Conservation (phyloP, 2,797 vertebrate genomes). For the Corythornis leucogaster region DNA sequence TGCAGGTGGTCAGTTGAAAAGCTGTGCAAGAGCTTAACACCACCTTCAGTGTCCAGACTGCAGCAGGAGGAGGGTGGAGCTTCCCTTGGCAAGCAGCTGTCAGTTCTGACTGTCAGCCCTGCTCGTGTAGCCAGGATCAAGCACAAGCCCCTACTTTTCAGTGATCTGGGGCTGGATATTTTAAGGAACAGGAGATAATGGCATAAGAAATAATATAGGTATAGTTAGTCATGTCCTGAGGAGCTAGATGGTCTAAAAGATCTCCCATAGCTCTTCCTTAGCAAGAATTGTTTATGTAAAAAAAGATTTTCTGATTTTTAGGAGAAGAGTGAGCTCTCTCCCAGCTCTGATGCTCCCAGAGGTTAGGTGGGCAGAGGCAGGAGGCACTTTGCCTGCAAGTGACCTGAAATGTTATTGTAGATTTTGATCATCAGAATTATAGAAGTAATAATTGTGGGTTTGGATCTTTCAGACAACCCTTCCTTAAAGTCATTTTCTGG, state of each 20-base stretch:
- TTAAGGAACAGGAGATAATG: not conserved
- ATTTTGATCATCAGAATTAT: not conserved
- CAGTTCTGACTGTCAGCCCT: not conserved
- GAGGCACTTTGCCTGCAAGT: not conserved
- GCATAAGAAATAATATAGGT: not conserved
- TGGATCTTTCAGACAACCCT: not conserved
- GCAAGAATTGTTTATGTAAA: not conserved
- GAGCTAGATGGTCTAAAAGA: not conserved
- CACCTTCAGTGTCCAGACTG: not conserved
- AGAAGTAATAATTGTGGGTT: not conserved
- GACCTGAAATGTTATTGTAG: not conserved
- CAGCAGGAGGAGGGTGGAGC: not conserved
- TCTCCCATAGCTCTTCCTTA: not conserved
- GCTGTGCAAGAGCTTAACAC: not conserved
- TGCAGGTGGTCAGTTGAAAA: not conserved
- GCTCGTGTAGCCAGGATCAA: not conserved
- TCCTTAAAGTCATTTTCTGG: not conserved
- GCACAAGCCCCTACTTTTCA: not conserved
- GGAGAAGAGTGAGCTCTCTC: not conserved
- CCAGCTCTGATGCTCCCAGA: not conserved
- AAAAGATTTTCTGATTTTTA: not conserved
- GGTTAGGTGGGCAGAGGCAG: not conserved
- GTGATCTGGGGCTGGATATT: not conserved
- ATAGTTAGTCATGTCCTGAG: not conserved
- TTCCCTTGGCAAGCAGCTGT: not conserved